Evolutionary conservation across 2,113 vertebrate genomes (phyloP).

Genomic region (Oncorhynchus nerka): DNA sequence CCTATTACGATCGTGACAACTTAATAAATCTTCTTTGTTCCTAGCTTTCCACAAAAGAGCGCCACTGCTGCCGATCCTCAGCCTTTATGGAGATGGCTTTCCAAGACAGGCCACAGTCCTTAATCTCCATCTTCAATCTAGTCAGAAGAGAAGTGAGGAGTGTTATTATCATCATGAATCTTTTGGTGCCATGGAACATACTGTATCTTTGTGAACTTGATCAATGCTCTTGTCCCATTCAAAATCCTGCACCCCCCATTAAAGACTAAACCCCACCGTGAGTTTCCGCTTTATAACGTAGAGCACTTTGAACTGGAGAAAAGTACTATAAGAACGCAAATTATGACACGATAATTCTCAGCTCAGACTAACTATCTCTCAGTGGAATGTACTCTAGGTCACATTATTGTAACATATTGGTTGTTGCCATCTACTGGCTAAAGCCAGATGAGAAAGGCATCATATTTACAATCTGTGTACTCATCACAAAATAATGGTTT

Average conservation of each 20-base stretch:
- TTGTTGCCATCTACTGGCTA: constrained; percentile 59
- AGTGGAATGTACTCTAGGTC: background rate
- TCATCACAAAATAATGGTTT: background rate
- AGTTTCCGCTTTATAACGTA: no score
- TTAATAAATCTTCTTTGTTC: background rate
- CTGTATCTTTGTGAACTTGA: no score
- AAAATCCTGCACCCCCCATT: no score
- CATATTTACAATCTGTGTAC: background rate
- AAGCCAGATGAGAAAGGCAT: constrained; percentile 21
- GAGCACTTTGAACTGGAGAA: no score
- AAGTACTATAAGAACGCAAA: no score
- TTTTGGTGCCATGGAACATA: no score
- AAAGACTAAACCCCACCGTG: no score
- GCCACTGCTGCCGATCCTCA: background rate
- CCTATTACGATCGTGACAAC: no score
- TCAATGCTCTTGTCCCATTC: no score
- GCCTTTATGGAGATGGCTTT: background rate
- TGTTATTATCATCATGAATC: no score
- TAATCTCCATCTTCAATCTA: background rate
- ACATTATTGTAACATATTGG: constrained; percentile 36
- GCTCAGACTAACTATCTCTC: background rate
- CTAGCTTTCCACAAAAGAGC: no score
- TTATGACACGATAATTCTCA: background rate
- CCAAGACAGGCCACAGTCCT: background rate
- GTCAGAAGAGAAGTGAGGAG: no score